Evolutionary conservation across 2,888 invertebrate species (phyloP).

Genomic region (Drosophila parthenogenetica): DNA sequence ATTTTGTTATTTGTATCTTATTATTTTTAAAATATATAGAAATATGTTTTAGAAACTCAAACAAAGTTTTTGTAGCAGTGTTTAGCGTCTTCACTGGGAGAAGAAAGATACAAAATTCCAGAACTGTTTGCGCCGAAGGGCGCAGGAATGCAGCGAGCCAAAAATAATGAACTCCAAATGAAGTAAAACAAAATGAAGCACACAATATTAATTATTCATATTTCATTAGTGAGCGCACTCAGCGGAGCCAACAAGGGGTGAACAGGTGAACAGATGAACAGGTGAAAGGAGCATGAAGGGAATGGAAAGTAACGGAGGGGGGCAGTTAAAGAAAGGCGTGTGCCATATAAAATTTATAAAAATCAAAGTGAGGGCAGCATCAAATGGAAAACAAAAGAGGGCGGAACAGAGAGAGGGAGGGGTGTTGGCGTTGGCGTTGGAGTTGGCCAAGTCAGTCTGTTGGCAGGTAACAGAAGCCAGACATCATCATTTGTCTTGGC

Average conservation of each 20-base stretch:
- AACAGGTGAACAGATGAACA: conserved; percentile 3
- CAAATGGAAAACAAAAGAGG: conserved; percentile 33
- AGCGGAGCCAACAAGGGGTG: conserved; percentile 26
- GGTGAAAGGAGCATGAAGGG: too few species aligned
- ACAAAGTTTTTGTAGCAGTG: too few species aligned
- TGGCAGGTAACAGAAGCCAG: conserved; percentile 32
- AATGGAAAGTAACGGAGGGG: neutral
- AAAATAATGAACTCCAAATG: conserved; percentile 79
- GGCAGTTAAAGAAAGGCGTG: conserved; percentile 53
- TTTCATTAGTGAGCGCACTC: conserved; percentile 72
- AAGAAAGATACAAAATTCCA: conserved; percentile 33
- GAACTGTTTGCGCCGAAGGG: conserved; percentile 17
- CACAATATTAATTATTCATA: conserved; percentile 77
- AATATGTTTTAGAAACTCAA: too few species aligned
- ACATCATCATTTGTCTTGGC: conserved; percentile 75
- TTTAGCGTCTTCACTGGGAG: neutral
- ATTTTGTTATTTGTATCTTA: too few species aligned
- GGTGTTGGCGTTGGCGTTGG: conserved; percentile 18
- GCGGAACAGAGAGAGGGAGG: conserved; percentile 11
- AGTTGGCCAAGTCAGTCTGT: neutral
- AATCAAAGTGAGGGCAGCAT: conserved; percentile 64
- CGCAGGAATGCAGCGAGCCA: conserved; percentile 52
- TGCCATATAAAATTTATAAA: conserved; percentile 75
- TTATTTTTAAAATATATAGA: too few species aligned
- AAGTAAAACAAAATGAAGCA: conserved; percentile 75